These are phyloP conservation scores for Furcula furcula DNA, from an alignment of 2,888 invertebrate species.

Conservation along the genomic window DNA sequence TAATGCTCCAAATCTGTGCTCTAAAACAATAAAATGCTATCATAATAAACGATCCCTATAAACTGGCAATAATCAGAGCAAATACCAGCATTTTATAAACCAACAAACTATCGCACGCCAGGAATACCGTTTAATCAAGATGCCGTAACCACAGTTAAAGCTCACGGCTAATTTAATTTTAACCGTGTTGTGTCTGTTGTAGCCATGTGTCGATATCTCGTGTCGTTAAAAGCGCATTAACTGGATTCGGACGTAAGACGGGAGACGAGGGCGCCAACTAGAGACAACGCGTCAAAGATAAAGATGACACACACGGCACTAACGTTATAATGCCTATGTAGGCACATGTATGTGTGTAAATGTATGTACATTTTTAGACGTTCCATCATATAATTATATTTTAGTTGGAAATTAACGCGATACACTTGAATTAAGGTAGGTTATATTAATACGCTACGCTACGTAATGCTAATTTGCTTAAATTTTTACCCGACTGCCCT, in stretches of 20 bases:
- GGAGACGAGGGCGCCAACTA: slow-evolving; percentile 14
- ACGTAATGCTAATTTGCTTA: no score
- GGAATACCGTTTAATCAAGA: slow-evolving; percentile 18
- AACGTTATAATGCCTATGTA: no score
- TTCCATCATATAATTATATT: no score
- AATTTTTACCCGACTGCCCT: no score
- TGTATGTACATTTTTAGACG: no score
- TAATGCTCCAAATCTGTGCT: no score
- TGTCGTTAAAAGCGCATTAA: slow-evolving; percentile 66
- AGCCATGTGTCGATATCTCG: slow-evolving; percentile 46
- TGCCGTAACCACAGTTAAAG: slow-evolving; percentile 24
- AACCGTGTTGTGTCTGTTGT: slow-evolving; percentile 10
- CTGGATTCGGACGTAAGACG: slow-evolving; percentile 33
- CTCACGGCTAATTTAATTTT: slow-evolving; percentile 37
- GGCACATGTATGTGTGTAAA: no score
- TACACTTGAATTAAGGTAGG: no score
- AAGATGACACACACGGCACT: not conserved
- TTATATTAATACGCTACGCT: no score
- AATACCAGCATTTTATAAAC: not conserved
- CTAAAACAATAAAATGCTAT: no score
- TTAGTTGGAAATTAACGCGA: no score
- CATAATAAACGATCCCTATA: not conserved
- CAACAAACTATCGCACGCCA: slow-evolving; percentile 12
- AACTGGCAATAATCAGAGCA: not conserved
- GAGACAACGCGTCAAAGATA: slow-evolving; percentile 1